These are phyloP conservation scores for Schizotus pectinicornis DNA, from an alignment of 2,888 invertebrate species.

Conservation along the genomic window DNA sequence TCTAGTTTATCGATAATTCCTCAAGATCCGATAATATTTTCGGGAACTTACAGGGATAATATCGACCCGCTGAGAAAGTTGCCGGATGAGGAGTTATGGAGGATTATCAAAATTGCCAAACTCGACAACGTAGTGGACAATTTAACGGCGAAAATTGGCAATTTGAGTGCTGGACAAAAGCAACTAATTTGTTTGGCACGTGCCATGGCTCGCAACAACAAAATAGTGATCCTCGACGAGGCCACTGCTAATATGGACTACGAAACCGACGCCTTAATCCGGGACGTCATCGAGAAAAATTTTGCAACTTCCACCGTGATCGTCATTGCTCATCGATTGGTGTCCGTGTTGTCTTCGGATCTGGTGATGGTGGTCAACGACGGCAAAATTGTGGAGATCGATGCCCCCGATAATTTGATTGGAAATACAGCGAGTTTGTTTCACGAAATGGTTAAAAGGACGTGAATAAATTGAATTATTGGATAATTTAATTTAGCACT, in stretches of 20 bases:
- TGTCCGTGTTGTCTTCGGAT: conserved; percentile 64
- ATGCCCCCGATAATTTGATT: conserved; percentile 26
- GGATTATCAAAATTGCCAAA: conserved; percentile 53
- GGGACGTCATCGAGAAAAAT: conserved; percentile 59
- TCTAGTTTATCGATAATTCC: conserved; percentile 62
- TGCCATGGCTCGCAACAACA: conserved; percentile 59
- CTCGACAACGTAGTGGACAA: conserved; percentile 49
- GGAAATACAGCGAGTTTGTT: conserved; percentile 30
- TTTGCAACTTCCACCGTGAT: conserved; percentile 61
- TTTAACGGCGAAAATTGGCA: conserved; percentile 37
- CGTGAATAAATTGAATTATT: not conserved
- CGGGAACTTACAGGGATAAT: conserved; percentile 62
- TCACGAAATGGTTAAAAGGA: conserved; percentile 27
- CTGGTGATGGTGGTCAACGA: conserved; percentile 61
- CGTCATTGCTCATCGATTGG: conserved; percentile 49
- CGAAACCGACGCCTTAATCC: conserved; percentile 60
- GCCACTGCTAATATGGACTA: conserved; percentile 63
- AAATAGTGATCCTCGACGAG: conserved; percentile 62
- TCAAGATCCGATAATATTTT: conserved; percentile 61
- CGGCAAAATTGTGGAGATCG: conserved; percentile 47
- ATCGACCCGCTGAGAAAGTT: conserved; percentile 44
- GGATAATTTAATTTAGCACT: not conserved
- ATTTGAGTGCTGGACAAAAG: conserved; percentile 54
- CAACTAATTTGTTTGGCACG: conserved; percentile 63
- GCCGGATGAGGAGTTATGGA: conserved; percentile 47